A percentile compares a stretch with the other conserved stretches of the same genome.
phyloP scores from a whole-genome alignment of 2,888 invertebrate genomes.

The Carabus problematicus region DNA sequence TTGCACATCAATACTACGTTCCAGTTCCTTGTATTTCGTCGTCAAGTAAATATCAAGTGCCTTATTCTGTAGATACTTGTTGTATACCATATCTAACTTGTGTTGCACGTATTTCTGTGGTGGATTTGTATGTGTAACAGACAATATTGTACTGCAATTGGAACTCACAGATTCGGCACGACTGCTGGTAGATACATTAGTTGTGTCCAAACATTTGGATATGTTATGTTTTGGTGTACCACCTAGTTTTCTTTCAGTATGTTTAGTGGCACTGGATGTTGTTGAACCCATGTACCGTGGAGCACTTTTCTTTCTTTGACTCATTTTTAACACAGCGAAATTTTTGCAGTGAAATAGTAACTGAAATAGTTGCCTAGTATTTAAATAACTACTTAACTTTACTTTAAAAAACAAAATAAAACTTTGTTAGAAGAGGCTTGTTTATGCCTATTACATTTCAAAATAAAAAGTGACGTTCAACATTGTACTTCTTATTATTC shows the following conservation, averaged over 20 bases:
- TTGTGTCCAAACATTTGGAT: background rate
- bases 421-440: background rate
- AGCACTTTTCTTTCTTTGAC: background rate
- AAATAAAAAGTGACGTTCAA: background rate
- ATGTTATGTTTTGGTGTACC: background rate
- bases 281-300: conserved; percentile 5
- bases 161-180: background rate
- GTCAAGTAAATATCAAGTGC: conserved; percentile 15
- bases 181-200: background rate
- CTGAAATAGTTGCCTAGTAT: background rate
- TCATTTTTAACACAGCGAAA: background rate
- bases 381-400: background rate
- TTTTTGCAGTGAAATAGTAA: background rate
- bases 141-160: too few species aligned
- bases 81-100: conserved; percentile 33
- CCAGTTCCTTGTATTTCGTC: conserved; percentile 8
- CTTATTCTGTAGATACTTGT: conserved; percentile 32
- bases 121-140: background rate
- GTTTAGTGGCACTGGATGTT: background rate
- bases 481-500: background rate
- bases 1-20: conserved; percentile 12
- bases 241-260: background rate
- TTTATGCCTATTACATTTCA: background rate
- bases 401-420: background rate
- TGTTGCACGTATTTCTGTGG: conserved; percentile 36